These are phyloP conservation scores for Plecturocebus donacophilus DNA, from an alignment of 2,113 vertebrate genomes.

Conservation along the genomic window DNA sequence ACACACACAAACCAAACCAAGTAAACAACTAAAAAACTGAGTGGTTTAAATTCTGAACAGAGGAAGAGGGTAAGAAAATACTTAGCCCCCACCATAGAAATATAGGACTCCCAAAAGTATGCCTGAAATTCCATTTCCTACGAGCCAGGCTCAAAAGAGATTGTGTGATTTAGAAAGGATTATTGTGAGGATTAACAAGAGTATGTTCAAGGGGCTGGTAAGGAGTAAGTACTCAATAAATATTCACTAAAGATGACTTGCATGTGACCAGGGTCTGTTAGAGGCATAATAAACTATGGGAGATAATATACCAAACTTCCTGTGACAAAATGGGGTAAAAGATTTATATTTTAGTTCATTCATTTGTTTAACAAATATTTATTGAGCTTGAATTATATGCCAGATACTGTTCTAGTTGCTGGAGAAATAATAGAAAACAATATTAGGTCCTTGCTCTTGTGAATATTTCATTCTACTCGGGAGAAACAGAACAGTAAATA, in stretches of 20 bases:
- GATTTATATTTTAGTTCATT: slow-evolving; percentile 19
- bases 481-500: not conserved
- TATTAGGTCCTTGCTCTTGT: not conserved
- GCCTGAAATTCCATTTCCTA: slow-evolving; percentile 54
- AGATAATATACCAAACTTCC: not conserved
- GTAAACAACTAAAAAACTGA: not conserved
- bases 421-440: not conserved
- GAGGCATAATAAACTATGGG: not conserved
- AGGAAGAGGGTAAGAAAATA: not conserved
- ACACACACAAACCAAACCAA: no score
- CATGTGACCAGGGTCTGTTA: not conserved
- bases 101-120: slow-evolving; percentile 21
- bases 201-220: not conserved
- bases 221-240: slow-evolving; percentile 33
- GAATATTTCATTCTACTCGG: not conserved
- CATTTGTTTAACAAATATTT: slow-evolving; percentile 29
- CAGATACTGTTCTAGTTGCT: not conserved
- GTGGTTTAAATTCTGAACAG: slow-evolving; percentile 22
- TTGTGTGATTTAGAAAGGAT: slow-evolving; percentile 49
- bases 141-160: slow-evolving; percentile 29
- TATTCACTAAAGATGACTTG: slow-evolving; percentile 11
- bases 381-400: not conserved
- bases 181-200: slow-evolving; percentile 33
- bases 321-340: not conserved
- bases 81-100: not conserved